Evolutionary conservation across 2,888 invertebrate species (phyloP), one percentile per base, ranked within the genome.

Genomic region (Andrena haemorrhoa): DNA sequence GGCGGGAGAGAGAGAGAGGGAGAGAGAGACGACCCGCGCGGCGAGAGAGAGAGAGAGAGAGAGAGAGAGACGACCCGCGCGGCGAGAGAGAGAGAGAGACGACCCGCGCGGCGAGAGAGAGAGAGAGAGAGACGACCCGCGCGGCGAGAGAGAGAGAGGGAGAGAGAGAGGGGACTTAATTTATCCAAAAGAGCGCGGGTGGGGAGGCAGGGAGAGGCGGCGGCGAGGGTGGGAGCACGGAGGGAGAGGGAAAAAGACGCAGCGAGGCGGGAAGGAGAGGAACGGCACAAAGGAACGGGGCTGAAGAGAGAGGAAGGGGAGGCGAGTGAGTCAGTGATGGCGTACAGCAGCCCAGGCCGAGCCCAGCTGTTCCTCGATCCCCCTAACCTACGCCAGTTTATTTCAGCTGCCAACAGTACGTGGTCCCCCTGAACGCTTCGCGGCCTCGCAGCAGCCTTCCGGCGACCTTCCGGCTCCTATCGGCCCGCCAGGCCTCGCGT

Each of bases 311-410:
- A 77, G 65, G 65, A 75, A 75, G 75, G 75, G 75, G 71, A 66
- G 79, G 79, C 79, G 88, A 86, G 88, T 90, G 91, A 91, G 89
- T 92, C 91, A 92, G 91, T 90, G 89, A 90, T 90, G 90, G 90
- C 89, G 89, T 87, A 86, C 89, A 89, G 88, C 90, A 89, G 89
- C 89, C 88, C 86, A 41, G 86, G 87, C 88, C 90, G 86, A 90
- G 89, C 87, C 92, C 92, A 92, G 92, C 92, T 92, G 92, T 90
- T 92, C 86, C 79, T 87, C 88, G 82, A 87, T 90, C 89, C 89
- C 41, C 88, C 85, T 89, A 89, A 90, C 86, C 89, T 89, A 87
- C 88, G 89, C 71, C 88, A 89, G 88, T 91, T 88, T 90, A 89
- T 88, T 90, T 89, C 87, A 87, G 81, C 79, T 82, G 78, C 88